Base-by-base conservation (phyloP, 2,888 invertebrate genomes). In the Sarcophaga carnaria region DNA sequence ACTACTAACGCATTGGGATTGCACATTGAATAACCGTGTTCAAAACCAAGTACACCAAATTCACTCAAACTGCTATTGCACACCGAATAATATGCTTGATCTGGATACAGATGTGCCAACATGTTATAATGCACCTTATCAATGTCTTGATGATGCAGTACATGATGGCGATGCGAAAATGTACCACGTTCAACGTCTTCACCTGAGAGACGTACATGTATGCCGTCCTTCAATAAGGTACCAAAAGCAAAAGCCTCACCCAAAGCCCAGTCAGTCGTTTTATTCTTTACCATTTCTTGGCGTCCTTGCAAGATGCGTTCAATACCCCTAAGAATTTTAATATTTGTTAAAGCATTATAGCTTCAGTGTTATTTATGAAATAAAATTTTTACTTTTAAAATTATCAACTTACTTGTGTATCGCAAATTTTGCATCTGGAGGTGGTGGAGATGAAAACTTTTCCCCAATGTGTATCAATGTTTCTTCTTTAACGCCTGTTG, bases 151-250 rank as follows among this genome's bases (percentile, higher is more conserved):
- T 99, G 98, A 92, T 99, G 99, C 22, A 99, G 95, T 80, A 99
- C 99, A 93, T 99, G 99, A 94, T 99, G 99, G 86, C 99, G 95
- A 92, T 96, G 96, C 20, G 96, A 96, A 95, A 99, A 99, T 0
- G 99, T 99, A 88, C 99, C 99, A 94, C 99, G 95, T 94, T 99
- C 99, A 1, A 99, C 99, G 93, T 99, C 99, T 94, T 99, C 98
- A 71, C 97, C 97, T 27, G 98, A 98, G 62, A 99, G 95, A 66
- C 99, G 95, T 1, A 99, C 99, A 92, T 99, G 99, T 89, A 98
- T 96, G 88, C 99, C 99, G 92, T 99, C 99, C 94, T 98, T 98
- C 69, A 99, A 94, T 88, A 99, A 95, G 0, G 99, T 98, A 5
- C 99, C 99, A 92, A 99, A 99, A 2, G 99, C 99, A 96, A 99